A percentile compares a stretch with the other conserved stretches of the same genome.
These are phyloP conservation scores for Saccostrea echinata DNA, from an alignment of 1,140 invertebrate species.

Conservation along the genomic window DNA sequence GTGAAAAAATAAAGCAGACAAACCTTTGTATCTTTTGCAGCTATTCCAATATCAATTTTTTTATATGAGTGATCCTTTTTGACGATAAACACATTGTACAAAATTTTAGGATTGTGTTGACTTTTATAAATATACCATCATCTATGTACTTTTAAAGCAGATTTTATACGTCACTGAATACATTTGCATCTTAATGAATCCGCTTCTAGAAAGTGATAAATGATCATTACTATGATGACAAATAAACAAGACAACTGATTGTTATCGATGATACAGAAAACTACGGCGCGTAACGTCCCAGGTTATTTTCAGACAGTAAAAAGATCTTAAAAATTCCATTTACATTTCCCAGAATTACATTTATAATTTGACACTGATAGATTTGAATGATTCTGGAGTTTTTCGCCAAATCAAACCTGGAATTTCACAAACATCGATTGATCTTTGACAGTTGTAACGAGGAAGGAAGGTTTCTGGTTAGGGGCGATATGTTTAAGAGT, in stretches of 20 bases:
- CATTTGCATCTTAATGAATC: constrained; percentile 14
- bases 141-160: not conserved
- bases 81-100: not conserved
- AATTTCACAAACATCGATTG: not conserved
- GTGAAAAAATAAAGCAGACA: not conserved
- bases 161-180: not conserved
- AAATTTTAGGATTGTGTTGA: not conserved
- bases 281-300: not conserved
- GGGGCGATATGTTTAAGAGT: not conserved
- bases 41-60: not conserved
- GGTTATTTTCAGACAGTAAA: not conserved
- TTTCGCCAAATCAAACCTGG: not conserved
- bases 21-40: not conserved
- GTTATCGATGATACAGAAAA: not conserved
- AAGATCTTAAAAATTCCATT: not conserved
- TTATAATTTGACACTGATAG: not conserved
- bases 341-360: not conserved
- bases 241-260: not conserved
- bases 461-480: constrained; percentile 15
- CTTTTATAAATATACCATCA: constrained; percentile 15
- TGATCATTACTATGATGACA: not conserved
- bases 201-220: not conserved
- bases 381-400: constrained; percentile 21
- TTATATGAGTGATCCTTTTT: not conserved
- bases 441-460: not conserved